These are phyloP conservation scores for Euplexia lucipara DNA, from an alignment of 2,888 invertebrate species.

Conservation along the genomic window DNA sequence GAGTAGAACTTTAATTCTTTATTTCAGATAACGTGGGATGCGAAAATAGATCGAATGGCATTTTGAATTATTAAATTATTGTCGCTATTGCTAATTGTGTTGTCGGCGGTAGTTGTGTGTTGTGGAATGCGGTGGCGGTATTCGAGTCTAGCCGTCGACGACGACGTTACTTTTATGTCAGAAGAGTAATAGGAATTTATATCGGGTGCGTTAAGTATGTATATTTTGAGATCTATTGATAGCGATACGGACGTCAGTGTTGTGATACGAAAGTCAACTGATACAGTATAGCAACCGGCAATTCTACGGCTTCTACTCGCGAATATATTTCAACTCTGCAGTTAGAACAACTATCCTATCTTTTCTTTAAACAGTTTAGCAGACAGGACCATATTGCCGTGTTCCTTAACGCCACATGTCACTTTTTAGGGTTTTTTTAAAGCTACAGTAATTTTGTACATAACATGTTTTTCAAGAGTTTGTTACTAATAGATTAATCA, in stretches of 20 bases:
- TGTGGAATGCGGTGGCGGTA: constrained; percentile 48
- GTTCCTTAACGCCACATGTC: not conserved
- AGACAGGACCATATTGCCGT: not conserved
- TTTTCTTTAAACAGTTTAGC: not conserved
- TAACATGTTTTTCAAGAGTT: not conserved
- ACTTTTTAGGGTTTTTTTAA: too few relatives aligned
- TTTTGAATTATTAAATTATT: constrained; percentile 72
- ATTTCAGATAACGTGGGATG: constrained; percentile 63
- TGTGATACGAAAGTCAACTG: constrained; percentile 58
- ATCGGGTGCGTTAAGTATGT: constrained; percentile 42
- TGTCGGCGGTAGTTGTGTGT: constrained; percentile 51
- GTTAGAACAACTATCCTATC: not conserved
- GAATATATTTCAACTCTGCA: constrained; percentile 2
- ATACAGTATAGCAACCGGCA: constrained; percentile 41
- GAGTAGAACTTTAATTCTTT: constrained; percentile 63
- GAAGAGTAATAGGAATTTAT: constrained; percentile 51
- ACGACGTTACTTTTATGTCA: constrained; percentile 49
- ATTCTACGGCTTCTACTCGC: constrained; percentile 41
- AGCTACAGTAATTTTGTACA: not conserved
- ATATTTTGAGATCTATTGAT: constrained; percentile 61
- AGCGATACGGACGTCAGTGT: constrained; percentile 55
- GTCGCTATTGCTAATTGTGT: constrained; percentile 67
- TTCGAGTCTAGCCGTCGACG: constrained; percentile 34
- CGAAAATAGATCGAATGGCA: constrained; percentile 79
- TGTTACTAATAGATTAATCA: not conserved